phyloP scores from a whole-genome alignment of 2,797 vertebrate genomes.

The Myotis vivesi region DNA sequence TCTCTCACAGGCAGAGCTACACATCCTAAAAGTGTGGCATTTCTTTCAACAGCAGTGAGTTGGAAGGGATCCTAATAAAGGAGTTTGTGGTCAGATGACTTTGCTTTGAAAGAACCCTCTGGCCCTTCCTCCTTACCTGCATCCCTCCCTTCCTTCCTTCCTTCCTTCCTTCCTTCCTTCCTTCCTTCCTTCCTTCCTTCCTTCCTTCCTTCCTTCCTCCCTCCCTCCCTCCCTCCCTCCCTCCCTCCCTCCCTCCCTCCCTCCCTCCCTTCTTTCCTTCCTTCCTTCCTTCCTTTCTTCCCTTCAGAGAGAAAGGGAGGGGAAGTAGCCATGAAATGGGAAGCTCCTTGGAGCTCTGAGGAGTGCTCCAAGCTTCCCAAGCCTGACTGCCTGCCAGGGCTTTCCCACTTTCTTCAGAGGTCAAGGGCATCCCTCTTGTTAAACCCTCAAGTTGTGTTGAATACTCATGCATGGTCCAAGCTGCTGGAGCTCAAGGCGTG shows the following conservation, averaged over 20 bases:
- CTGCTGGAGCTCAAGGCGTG: background rate
- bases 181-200: background rate
- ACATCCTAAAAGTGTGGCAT: background rate
- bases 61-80: background rate
- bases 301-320: background rate
- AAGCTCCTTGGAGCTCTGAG: background rate
- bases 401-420: background rate
- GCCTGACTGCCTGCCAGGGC: background rate
- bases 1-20: background rate
- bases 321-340: background rate
- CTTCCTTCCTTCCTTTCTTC: background rate
- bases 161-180: rapidly evolving
- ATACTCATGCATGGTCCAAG: background rate
- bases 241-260: background rate
- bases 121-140: background rate
- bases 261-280: rapidly evolving
- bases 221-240: background rate
- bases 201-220: background rate
- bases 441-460: background rate
- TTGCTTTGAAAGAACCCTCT: background rate
- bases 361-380: background rate
- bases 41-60: background rate
- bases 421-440: background rate
- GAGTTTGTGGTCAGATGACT: background rate
- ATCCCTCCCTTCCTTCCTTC: background rate